A percentile compares a stretch with the other conserved stretches of the same genome.
phyloP scores from a whole-genome alignment of 1,140 invertebrate genomes.

The Aphidius ervi region DNA sequence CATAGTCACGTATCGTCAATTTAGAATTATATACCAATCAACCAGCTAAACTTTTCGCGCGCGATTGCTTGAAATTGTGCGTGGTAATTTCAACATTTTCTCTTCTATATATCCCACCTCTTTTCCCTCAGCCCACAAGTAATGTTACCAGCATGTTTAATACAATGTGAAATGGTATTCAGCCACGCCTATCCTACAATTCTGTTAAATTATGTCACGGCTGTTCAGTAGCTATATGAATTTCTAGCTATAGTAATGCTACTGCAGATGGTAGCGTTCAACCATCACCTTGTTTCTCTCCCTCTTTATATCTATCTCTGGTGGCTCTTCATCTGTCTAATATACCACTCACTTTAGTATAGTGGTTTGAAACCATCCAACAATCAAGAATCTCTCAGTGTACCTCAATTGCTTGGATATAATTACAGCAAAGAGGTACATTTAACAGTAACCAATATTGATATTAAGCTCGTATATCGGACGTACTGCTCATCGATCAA shows the following conservation, averaged over 20 bases:
- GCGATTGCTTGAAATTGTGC: conserved; percentile 24
- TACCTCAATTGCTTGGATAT: conserved; percentile 18
- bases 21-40: background rate
- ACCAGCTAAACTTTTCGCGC: background rate
- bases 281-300: background rate
- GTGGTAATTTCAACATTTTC: conserved; percentile 20
- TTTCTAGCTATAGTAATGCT: conserved; percentile 3
- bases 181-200: conserved; percentile 30
- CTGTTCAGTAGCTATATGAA: conserved; percentile 8
- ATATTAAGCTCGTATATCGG: conserved; percentile 20
- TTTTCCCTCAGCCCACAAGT: conserved; percentile 1
- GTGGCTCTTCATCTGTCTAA: background rate
- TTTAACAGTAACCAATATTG: conserved; percentile 25
- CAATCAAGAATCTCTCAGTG: conserved; percentile 23
- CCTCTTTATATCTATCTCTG: background rate
- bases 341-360: background rate
- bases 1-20: conserved; percentile 21
- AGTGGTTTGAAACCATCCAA: background rate
- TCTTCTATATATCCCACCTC: background rate
- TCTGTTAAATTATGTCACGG: conserved; percentile 39
- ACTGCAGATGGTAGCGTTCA: background rate
- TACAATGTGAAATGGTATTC: conserved; percentile 23
- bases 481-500: conserved; percentile 17
- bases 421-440: conserved; percentile 22
- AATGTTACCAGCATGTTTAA: conserved; percentile 20